Base-by-base conservation (phyloP, 2,113 vertebrate species). In the Isichthys henryi region DNA sequence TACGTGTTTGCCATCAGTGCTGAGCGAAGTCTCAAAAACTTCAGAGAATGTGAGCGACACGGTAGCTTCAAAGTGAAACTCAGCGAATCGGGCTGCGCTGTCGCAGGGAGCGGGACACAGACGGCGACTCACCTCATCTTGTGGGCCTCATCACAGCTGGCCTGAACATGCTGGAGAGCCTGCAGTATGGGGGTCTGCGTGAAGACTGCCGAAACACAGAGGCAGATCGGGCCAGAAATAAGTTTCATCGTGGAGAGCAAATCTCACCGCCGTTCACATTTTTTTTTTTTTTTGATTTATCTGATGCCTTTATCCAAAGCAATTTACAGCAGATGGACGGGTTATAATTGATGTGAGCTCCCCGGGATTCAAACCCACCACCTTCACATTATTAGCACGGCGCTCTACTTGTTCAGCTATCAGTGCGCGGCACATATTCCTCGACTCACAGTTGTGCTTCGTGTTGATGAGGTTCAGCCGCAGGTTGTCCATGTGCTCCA, bases 161-260 rank as follows among this genome's bases (percentile, higher is more conserved):
- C 98, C 95, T 99, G 98, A 86, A 99, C 98, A 0, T 99, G 98
- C 93, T 98, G 98, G 62, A 99, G 95, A 0, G 98, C 98, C 93
- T 99, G 98, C 5, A 99, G 96, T 90, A 99, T 98, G 0, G 98
- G 98, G 0, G 98, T 99, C 93, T 99, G 98, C 92, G 95, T 96
- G 91, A 99, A 99, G 93, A 99, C 98, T 99, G 90, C 62, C 7
- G 49, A 56, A 19, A 83, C 74, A 82, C 1, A 53, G 5, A 48
- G 23, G 74, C 13, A n/a, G 62, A 89, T 45, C 35, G 21, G 88
- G 48, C 3, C 49, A 50, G n/a, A 66, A n/a, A 43, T 39, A 15
- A 31, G 43, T n/a, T 74, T 3, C 2, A 10, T 66, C 2, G 9
- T 66, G n/a, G 58, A 27, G 58, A 66, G n/a, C n/a, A 8, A 10